Evolutionary conservation across 1,140 invertebrate species (phyloP), one percentile per base, ranked within the genome.

Genomic region (Oreohelix idahoensis): DNA sequence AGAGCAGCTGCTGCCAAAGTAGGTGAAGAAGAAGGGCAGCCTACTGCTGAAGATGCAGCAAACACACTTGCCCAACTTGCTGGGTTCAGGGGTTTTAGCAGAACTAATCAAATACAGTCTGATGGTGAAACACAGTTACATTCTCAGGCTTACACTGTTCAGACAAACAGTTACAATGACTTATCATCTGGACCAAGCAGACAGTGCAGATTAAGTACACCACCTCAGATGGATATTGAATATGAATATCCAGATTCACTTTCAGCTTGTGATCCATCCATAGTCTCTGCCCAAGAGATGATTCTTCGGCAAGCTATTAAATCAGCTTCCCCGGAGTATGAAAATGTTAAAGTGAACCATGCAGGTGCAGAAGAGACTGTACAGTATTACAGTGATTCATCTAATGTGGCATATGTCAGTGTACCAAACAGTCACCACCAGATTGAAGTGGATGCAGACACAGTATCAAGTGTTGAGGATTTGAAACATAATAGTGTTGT

Each of bases 21-120:
- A n/a, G 69, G 51, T 42, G 80, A 82, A n/a, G 80, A 82, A 29
- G 80, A 82, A 58, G 80, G 38, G 32, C 84, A 83, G 78, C 81
- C 84, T 29, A 85, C 84, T 10, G 84, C 84, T 70, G 84, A 83
- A 42, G 84, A 85, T 71, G 84, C 84, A 29, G 84, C 84, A 29
- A 85, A 85, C 63, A 85, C 84, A 11, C 78, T 85, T 17, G 82
- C 84, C 11, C 84, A 85, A 49, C 81, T 85, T 39, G 84, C 84
- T 26, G 84, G 77, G 10, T 85, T 74, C 51, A 53, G 80, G n/a
- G 32, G 80, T 58, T 82, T 74, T 23, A 66, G 63, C 35, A 13
- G 79, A 36, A 81, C 23, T 32, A 39, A 23, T 8, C 79, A 45
- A 49, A 17, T 17, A 45, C 23, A 39, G n/a, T 2, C 32, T 35